Conservation (phyloP, 2,888 invertebrate species). For the Leptopilina syphax region DNA sequence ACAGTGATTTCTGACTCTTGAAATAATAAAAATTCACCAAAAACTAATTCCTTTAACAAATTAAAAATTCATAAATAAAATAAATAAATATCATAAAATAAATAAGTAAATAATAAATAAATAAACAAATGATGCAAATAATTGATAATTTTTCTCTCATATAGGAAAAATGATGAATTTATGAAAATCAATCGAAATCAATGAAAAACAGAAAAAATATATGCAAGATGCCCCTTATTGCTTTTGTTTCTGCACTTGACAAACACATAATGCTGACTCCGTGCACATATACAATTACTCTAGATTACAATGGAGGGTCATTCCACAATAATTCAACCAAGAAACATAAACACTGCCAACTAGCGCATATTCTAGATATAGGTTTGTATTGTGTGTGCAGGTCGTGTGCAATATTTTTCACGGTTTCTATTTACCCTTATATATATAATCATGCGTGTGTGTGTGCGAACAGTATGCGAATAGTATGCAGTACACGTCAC, state of each 20-base stretch:
- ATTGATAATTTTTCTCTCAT: too few species aligned
- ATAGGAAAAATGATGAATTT: too few species aligned
- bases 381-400: conserved; percentile 22
- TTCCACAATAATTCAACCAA: conserved; percentile 57
- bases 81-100: too few species aligned
- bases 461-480: conserved; percentile 7
- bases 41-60: too few species aligned
- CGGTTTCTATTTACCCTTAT: conserved; percentile 49
- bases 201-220: too few species aligned
- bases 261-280: conserved; percentile 5
- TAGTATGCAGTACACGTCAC: conserved; percentile 51
- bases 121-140: too few species aligned
- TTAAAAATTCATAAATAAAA: too few species aligned
- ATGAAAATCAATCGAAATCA: too few species aligned
- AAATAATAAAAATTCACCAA: too few species aligned
- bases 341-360: conserved; percentile 58
- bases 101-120: too few species aligned
- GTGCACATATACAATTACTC: conserved; percentile 43
- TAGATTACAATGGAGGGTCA: conserved; percentile 51
- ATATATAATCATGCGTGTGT: conserved; percentile 41
- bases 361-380: conserved; percentile 49
- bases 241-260: not conserved
- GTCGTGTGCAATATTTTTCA: conserved; percentile 57
- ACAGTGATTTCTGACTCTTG: too few species aligned
- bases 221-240: not conserved